phyloP scores from a whole-genome alignment of 2,888 invertebrate genomes.

The Stegana nigrithorax region DNA sequence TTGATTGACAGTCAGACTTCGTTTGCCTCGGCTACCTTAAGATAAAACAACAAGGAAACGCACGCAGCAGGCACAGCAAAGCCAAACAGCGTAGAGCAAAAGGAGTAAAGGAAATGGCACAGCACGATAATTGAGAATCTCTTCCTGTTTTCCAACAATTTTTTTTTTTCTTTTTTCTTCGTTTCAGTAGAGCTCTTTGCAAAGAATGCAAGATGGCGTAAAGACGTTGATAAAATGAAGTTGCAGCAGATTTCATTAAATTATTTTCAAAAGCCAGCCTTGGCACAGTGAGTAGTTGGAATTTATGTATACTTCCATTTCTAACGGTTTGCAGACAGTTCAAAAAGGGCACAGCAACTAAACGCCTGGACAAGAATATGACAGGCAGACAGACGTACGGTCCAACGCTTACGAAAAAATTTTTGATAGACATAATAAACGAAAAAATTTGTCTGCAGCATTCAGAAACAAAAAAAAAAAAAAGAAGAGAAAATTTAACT shows the following conservation, averaged over 20 bases:
- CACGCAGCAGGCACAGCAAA: background rate
- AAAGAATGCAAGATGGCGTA: constrained; percentile 49
- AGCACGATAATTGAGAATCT: constrained; percentile 8
- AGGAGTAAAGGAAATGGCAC: background rate
- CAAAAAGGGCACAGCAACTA: background rate
- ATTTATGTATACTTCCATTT: too few species aligned
- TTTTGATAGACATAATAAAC: background rate
- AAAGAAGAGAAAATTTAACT: constrained; percentile 6
- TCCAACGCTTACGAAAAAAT: background rate
- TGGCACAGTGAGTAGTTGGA: too few species aligned
- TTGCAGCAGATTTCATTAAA: constrained; percentile 21
- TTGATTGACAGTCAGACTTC: constrained; percentile 45
- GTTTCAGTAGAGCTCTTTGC: too few species aligned
- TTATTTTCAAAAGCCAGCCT: too few species aligned
- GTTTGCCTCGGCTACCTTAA: background rate
- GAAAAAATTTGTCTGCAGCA: background rate
- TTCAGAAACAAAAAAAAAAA: background rate
- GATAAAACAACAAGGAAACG: background rate
- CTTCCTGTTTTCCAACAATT: background rate
- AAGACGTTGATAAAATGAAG: constrained; percentile 59
- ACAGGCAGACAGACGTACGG: background rate
- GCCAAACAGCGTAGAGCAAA: background rate
- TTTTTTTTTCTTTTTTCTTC: background rate
- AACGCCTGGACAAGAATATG: background rate
- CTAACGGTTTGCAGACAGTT: background rate